A percentile compares a stretch with the other conserved stretches of the same genome.
Conservation (phyloP, 2,797 vertebrate genomes). For the Potorous gilbertii region DNA sequence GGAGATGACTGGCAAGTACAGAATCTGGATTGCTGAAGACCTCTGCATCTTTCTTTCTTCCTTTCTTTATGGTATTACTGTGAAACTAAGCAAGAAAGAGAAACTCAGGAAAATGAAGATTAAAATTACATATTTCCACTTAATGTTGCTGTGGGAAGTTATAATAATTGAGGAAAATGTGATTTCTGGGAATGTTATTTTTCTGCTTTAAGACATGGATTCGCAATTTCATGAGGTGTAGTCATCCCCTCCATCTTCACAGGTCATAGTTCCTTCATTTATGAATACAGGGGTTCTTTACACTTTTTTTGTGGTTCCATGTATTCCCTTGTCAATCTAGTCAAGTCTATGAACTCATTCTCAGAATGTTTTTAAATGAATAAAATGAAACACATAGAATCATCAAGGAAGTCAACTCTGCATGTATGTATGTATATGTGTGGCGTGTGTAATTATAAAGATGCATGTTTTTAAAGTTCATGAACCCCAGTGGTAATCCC, state of each 20-base stretch:
- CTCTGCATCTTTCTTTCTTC: neutral
- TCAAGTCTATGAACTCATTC: neutral
- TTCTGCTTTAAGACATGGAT: neutral
- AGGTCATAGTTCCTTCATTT: neutral
- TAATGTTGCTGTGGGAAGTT: neutral
- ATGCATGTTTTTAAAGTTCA: neutral
- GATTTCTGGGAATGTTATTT: neutral
- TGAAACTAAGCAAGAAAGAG: neutral
- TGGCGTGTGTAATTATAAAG: neutral
- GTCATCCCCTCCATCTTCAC: neutral
- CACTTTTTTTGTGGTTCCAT: neutral
- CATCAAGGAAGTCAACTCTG: neutral
- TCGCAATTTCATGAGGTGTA: neutral
- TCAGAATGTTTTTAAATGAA: neutral
- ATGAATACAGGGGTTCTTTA: neutral
- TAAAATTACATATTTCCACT: neutral
- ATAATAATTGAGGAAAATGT: neutral
- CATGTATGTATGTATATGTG: no score
- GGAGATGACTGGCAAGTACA: neutral
- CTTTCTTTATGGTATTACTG: neutral
- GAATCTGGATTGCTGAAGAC: neutral
- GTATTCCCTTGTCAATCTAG: neutral
- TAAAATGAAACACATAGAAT: neutral
- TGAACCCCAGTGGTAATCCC: neutral
- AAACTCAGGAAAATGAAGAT: neutral